Conservation (phyloP, 2,888 invertebrate genomes). For the Drosophila meridiana region DNA sequence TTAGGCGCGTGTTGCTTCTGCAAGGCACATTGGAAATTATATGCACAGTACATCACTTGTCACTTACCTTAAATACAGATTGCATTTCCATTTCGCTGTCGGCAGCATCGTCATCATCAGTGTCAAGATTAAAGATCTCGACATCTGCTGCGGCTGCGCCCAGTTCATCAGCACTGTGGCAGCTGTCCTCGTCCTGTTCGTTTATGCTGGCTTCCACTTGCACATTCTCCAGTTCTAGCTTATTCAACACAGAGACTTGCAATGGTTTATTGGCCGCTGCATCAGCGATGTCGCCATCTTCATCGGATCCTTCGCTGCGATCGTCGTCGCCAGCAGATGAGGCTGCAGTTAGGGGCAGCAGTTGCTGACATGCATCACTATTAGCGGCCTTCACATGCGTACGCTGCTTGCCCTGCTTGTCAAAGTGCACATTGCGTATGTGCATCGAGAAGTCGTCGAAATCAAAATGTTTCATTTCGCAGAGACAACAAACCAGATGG, state of each 20-base stretch:
- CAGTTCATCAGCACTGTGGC: constrained; percentile 22
- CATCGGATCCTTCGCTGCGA: constrained; percentile 13
- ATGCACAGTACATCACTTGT: not conserved
- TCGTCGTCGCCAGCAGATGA: not conserved
- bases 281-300: constrained; percentile 7
- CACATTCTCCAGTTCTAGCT: constrained; percentile 10
- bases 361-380: constrained; percentile 2
- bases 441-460: constrained; percentile 69
- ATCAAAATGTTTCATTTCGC: constrained; percentile 70
- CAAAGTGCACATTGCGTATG: constrained; percentile 67
- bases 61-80: constrained; percentile 53
- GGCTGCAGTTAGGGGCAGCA: not conserved
- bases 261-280: constrained; percentile 5
- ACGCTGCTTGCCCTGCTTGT: constrained; percentile 40
- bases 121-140: constrained; percentile 5
- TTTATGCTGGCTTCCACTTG: constrained; percentile 1
- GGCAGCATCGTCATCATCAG: constrained; percentile 10
- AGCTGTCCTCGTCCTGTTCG: not conserved
- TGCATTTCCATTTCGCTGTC: constrained; percentile 33
- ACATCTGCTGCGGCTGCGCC: not conserved
- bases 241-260: constrained; percentile 15
- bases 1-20: constrained; percentile 49
- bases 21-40: not conserved
- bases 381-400: constrained; percentile 21
- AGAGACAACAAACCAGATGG: constrained; percentile 60